Base-by-base conservation (phyloP, 2,888 invertebrate species). In the Trissolcus brochymenae region DNA sequence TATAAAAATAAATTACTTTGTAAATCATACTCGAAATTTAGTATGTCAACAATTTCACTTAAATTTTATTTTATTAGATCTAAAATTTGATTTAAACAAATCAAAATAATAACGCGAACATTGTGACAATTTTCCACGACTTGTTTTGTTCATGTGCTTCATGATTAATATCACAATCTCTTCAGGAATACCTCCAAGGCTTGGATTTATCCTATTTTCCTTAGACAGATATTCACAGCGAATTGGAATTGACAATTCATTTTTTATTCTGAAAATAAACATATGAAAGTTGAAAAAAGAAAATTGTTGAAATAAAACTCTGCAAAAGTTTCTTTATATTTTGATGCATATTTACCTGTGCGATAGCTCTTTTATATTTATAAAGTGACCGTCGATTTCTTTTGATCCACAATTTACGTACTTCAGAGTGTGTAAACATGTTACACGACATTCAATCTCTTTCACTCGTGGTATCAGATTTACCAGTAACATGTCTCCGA, bases 221-320 rank as follows among this genome's bases (percentile, higher is more conserved):
- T 87, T 82, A 65, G 85, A 89, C 16, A 93, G 85, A 80, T 93
- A 90, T 79, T 90, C 90, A 80, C 91, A 91, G 62, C 92, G 92
- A 49, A 92, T 90, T 29, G 93, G 91, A 40, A 90, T 88, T 43
- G 91, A 82, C 21, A 93, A 80, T 65, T 90, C 87, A 79, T 93
- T 90, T 81, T 93, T 93, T 49, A 68, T 43, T 17, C 75, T 75
- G 54, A 9, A 71, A 71, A n/a, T n/a, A n/a, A n/a, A n/a, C n/a
- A n/a, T n/a, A n/a, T n/a, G n/a, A n/a, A 57, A 57, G 82, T 7
- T 91, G 90, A 21, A 92, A 1, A 55, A 55, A 6, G 9, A 55
- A 29, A 35, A 50, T n/a, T n/a, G n/a, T n/a, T n/a, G n/a, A 50
- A 50, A 55, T 4, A 1, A 9, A 25, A 55, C 13, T 13, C 19